phyloP scores from a whole-genome alignment of 2,888 invertebrate species.

The Aphidius colemani region DNA sequence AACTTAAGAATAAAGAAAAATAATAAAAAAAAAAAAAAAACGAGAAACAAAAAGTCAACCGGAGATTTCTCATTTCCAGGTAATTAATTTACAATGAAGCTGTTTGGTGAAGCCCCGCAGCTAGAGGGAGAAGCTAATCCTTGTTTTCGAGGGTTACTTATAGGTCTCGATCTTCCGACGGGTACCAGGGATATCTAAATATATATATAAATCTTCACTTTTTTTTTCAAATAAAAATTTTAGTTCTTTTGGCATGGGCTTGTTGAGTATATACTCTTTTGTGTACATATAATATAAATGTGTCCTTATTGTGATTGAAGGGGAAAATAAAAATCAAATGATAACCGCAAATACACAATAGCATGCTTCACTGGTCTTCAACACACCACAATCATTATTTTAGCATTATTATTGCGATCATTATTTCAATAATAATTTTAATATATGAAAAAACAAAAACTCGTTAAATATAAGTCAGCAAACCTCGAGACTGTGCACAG shows the following conservation, averaged over 20 bases:
- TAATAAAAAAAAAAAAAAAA: constrained; percentile 1
- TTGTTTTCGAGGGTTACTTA: constrained; percentile 53
- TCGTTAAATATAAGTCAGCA: no score
- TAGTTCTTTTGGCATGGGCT: background rate
- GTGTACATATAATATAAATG: background rate
- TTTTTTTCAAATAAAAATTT: no score
- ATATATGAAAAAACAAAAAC: no score
- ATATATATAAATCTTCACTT: no score
- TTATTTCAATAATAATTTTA: background rate
- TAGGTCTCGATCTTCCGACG: constrained; percentile 40
- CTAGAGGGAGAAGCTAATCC: constrained; percentile 44
- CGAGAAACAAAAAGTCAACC: constrained; percentile 43
- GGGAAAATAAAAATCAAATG: constrained; percentile 18
- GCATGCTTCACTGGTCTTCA: constrained; percentile 25
- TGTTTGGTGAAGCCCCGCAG: constrained; percentile 18
- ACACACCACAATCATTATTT: constrained; percentile 24
- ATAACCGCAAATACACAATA: constrained; percentile 28
- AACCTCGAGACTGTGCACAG: no score
- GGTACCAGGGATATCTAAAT: constrained; percentile 9
- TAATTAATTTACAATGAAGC: constrained; percentile 61
- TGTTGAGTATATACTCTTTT: constrained; percentile 21
- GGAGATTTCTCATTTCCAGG: constrained; percentile 61
- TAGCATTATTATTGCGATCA: constrained; percentile 9
- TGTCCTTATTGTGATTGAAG: background rate
- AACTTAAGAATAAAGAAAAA: no score